These are phyloP conservation scores for Falco rusticolus DNA, from an alignment of 2,797 vertebrate species.

Conservation along the genomic window DNA sequence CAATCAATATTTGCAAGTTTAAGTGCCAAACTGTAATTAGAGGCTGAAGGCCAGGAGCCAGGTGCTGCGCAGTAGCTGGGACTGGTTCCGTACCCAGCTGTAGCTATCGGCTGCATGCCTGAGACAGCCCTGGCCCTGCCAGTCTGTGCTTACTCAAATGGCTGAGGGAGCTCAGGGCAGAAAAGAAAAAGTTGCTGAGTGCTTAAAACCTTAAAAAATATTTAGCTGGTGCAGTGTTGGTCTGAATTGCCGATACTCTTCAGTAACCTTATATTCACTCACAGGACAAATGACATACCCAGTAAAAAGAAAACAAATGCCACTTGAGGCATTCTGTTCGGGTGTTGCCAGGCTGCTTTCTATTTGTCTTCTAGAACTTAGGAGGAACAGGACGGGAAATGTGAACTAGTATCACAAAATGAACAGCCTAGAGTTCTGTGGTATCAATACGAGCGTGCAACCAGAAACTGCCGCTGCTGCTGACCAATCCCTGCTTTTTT, in stretches of 20 bases:
- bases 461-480: not conserved
- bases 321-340: not conserved
- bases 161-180: rapidly evolving
- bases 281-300: not conserved
- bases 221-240: not conserved
- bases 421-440: not conserved
- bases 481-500: not conserved
- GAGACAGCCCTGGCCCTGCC: not conserved
- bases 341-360: not conserved
- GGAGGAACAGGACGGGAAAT: not conserved
- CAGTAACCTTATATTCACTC: not conserved
- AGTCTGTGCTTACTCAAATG: not conserved
- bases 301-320: not conserved
- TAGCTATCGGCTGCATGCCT: rapidly evolving
- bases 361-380: not conserved
- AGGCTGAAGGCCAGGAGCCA: not conserved
- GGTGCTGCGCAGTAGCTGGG: not conserved
- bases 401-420: not conserved
- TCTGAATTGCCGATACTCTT: not conserved
- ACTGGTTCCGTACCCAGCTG: not conserved
- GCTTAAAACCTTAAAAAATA: not conserved
- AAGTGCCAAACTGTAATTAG: not conserved
- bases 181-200: not conserved
- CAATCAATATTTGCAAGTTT: slow-evolving; percentile 7
- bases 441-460: rapidly evolving